Evolutionary conservation across 2,113 vertebrate genomes (phyloP).

Genomic region (Megaceryle torquata): DNA sequence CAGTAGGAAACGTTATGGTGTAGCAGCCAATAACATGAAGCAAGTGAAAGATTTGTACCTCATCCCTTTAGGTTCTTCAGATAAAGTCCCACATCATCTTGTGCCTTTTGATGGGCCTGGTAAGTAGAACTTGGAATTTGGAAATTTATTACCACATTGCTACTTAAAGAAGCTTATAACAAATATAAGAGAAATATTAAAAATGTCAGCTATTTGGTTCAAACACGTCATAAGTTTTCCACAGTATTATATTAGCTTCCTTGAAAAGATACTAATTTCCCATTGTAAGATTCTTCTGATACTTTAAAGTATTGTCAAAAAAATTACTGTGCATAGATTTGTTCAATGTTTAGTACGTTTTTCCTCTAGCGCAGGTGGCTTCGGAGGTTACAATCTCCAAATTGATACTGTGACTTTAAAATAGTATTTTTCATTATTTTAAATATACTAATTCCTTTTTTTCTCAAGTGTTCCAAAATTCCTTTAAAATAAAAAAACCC

Average conservation of each 20-base stretch:
- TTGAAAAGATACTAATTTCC: background rate
- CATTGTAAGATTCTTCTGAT: background rate
- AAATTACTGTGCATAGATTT: background rate
- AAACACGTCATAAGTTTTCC: background rate
- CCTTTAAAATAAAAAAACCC: background rate
- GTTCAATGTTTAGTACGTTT: background rate
- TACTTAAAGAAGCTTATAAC: background rate
- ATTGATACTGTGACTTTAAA: background rate
- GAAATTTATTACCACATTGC: background rate
- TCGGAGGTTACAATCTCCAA: background rate
- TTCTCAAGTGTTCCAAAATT: background rate
- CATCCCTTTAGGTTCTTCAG: conserved; percentile 89
- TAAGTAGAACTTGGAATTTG: conserved; percentile 70
- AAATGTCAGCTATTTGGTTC: background rate
- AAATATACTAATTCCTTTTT: background rate
- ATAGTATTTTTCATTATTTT: background rate
- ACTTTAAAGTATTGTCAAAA: background rate
- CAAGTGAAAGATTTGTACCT: conserved; percentile 99
- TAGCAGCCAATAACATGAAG: conserved; percentile 95
- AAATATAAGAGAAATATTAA: background rate
- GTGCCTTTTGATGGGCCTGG: conserved; percentile 98
- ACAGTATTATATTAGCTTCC: background rate
- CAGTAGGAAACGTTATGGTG: conserved; percentile 94
- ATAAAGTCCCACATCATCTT: conserved; percentile 97
- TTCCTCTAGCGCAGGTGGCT: background rate